These are phyloP conservation scores for Dicerorhinus sumatrensis DNA, from an alignment of 2,113 vertebrate species.

Conservation along the genomic window DNA sequence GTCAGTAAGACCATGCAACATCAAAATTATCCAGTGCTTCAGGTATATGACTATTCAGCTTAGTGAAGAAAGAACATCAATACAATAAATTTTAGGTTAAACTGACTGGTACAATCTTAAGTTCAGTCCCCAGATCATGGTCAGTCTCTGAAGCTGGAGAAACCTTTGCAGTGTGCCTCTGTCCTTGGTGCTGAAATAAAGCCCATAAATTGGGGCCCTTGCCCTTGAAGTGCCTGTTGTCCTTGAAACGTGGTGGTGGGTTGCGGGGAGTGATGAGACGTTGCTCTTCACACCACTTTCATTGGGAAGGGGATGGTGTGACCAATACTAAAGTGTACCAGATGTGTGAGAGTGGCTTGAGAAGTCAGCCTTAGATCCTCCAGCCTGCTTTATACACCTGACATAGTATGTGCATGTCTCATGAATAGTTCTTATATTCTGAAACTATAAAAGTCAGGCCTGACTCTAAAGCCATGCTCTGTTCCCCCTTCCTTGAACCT, in stretches of 20 bases:
- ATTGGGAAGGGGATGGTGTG: not conserved
- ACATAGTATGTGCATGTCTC: not conserved
- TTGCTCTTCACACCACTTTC: not conserved
- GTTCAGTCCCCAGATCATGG: not conserved
- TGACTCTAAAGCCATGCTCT: not conserved
- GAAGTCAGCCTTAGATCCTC: not conserved
- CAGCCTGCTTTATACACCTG: not conserved
- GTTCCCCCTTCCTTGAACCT: not conserved
- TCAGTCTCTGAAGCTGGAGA: not conserved
- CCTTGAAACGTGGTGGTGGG: not conserved
- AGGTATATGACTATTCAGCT: not conserved
- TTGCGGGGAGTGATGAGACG: not conserved
- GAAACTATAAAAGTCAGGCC: not conserved
- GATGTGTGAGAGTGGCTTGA: not conserved
- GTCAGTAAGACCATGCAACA: not conserved
- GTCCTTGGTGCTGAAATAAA: slow-evolving; percentile 75
- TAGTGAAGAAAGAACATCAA: not conserved
- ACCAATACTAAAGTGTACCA: not conserved
- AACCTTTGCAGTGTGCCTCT: rapidly evolving
- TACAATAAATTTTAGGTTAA: not conserved
- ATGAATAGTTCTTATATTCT: not conserved
- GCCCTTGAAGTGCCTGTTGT: not conserved
- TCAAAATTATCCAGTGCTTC: not conserved
- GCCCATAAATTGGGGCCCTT: not conserved
- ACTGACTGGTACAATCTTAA: not conserved